Conservation (phyloP, 2,888 invertebrate species). For the Saturnia japonica region DNA sequence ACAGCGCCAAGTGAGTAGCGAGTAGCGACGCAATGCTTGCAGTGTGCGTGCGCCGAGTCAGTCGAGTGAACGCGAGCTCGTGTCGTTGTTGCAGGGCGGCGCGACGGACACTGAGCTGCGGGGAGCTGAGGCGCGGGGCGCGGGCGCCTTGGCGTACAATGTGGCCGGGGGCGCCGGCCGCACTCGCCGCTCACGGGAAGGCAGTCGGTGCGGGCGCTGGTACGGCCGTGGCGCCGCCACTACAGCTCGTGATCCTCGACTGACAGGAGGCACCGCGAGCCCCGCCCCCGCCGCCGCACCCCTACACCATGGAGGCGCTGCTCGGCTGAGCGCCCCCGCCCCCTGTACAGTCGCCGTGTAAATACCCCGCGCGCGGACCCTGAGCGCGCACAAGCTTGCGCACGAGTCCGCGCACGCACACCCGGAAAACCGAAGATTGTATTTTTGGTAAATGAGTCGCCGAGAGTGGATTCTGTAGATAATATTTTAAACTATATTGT, state of each 20-base stretch:
- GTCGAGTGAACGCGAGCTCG: constrained; percentile 14
- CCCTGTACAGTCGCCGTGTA: constrained; percentile 66
- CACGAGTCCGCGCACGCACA: constrained; percentile 26
- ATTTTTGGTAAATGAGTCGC: constrained; percentile 80
- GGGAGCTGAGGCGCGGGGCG: constrained; percentile 84
- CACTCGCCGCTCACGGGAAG: constrained; percentile 25
- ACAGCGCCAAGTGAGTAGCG: constrained; percentile 90
- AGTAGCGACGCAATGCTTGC: neutral
- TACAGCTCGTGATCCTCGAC: constrained; percentile 88
- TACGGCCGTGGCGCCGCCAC: constrained; percentile 59
- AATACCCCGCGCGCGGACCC: constrained; percentile 42
- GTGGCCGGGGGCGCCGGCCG: constrained; percentile 33
- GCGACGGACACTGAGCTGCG: constrained; percentile 79
- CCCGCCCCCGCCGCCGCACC: constrained; percentile 73
- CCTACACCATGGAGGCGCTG: constrained; percentile 86
- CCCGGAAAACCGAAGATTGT: constrained; percentile 65
- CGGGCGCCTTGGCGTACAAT: constrained; percentile 80
- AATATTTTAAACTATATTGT: constrained; percentile 81
- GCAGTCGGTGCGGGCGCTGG: constrained; percentile 44
- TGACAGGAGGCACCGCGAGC: constrained; percentile 81
- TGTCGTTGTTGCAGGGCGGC: constrained; percentile 77
- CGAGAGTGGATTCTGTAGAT: constrained; percentile 81
- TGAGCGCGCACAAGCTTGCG: too few relatives aligned
- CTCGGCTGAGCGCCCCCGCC: constrained; percentile 74
- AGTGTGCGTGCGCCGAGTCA: constrained; percentile 20